Evolutionary conservation across 2,113 vertebrate species (phyloP), one percentile per base, ranked within the genome.

Genomic region (Cheilinus undulatus): DNA sequence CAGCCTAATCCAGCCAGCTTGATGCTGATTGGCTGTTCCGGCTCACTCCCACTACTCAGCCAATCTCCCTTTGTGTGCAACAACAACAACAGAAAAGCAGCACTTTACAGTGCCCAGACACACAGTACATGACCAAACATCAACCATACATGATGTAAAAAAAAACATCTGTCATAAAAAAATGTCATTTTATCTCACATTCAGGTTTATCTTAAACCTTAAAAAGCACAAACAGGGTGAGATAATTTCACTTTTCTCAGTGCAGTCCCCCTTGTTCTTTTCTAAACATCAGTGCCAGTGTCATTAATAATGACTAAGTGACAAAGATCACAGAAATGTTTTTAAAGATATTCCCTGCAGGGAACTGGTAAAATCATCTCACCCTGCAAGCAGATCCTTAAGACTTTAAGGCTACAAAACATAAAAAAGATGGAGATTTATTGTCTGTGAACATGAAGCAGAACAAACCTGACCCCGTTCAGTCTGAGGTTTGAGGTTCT

Each of bases 31-130:
- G 92, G 92, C 79, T 70, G 67, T 7, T 59, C 3, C 54, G 68
- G 54, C 54, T 69, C 89, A 92, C 91, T 84, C 91, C 92, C 84
- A 85, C 89, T 75, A 74, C 49, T 61, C 26, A 46, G 40, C 62
- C 84, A 78, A 27, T 60, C 34, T 88, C 76, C 64, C 76, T 73
- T 86, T 87, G 73, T 87, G 74, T 75, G 49, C 61, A 61, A 78
- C 62, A 75, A 73, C 51, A 75, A 73, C 38, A 75, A 42, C 38
- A 51, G n/a, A 65, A 68, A 63, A 51, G 73, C 72, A 78, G 40
- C 74, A 71, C 54, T 48, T 67, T 57, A 75, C 58, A 75, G 60
- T 69, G 53, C 30, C 11, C 7, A 17, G 26, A 73, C 65, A 80
- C 48, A 26, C n/a, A 36, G 42, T 24, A 84, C 64, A 48, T 30